Percentiles rank a stretch among this genome's conserved stretches.
These are phyloP conservation scores for Percopsis omiscomaycus DNA, from an alignment of 2,797 vertebrate species.

Conservation along the genomic window DNA sequence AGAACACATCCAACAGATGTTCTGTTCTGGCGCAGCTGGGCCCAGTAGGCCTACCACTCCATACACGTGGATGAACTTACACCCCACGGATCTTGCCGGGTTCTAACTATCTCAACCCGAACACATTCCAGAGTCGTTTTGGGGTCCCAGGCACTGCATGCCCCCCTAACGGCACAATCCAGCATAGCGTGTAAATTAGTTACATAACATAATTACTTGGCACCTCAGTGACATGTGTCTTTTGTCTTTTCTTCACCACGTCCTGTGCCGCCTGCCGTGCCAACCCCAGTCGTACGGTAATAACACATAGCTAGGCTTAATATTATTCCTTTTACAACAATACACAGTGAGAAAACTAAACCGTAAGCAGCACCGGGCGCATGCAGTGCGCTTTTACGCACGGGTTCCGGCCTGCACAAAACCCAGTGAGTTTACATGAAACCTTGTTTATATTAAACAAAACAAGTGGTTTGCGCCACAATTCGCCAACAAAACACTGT, in stretches of 20 bases:
- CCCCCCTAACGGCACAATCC: conserved; percentile 47
- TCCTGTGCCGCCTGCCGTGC: conserved; percentile 36
- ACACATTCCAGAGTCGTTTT: conserved; percentile 64
- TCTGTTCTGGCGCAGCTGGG: conserved; percentile 62
- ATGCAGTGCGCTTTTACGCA: conserved; percentile 8
- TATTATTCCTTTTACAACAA: neutral
- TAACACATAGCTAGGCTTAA: neutral
- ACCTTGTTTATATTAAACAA: no score
- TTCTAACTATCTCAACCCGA: conserved; percentile 7
- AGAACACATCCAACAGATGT: conserved; percentile 60
- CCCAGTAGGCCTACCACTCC: conserved; percentile 43
- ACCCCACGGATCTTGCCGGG: neutral
- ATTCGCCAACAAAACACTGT: neutral
- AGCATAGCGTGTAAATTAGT: conserved; percentile 41
- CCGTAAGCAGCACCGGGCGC: neutral
- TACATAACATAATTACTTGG: conserved; percentile 68
- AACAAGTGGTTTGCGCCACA: neutral
- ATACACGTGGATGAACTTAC: conserved; percentile 11
- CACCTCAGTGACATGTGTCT: conserved; percentile 50
- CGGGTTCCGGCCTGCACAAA: neutral
- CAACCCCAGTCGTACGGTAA: conserved; percentile 29
- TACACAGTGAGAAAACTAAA: neutral
- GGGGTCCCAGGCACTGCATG: conserved; percentile 57
- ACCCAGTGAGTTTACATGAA: no score
- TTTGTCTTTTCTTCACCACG: conserved; percentile 50